phyloP scores from a whole-genome alignment of 1,140 invertebrate species.

The Neodiprion lecontei region DNA sequence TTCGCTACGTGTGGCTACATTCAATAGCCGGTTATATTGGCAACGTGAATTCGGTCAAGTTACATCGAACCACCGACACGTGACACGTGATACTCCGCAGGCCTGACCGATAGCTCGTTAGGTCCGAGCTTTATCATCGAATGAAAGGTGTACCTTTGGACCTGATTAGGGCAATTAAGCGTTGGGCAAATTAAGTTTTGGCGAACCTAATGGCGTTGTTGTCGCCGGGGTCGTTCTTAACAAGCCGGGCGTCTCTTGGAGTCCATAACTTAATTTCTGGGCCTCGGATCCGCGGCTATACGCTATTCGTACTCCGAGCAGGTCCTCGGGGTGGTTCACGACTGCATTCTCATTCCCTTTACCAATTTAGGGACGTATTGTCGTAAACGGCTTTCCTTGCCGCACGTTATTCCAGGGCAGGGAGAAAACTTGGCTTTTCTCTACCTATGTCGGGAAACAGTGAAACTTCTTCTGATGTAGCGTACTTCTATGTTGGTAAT shows the following conservation, averaged over 20 bases:
- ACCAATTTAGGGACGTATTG: neutral
- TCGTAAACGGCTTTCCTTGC: neutral
- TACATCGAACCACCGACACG: no score
- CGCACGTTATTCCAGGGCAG: neutral
- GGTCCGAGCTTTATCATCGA: neutral
- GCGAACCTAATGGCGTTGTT: constrained; percentile 1
- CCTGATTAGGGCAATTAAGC: constrained; percentile 3
- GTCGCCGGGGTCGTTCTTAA: neutral
- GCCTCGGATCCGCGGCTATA: neutral
- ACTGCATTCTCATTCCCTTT: neutral
- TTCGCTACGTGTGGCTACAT: neutral
- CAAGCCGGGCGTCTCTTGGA: neutral
- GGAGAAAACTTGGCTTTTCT: neutral
- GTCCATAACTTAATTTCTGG: neutral
- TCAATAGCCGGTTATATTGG: neutral
- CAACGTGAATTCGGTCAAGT: neutral
- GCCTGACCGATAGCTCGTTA: neutral
- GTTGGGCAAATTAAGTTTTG: neutral
- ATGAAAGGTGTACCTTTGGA: neutral
- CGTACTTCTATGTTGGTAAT: no score
- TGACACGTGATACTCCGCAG: neutral
- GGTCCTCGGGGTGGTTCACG: neutral
- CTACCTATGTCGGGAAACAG: neutral
- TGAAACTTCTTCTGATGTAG: no score
- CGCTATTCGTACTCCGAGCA: neutral